Percentiles rank a stretch among this genome's conserved stretches.
Conservation (phyloP, 2,888 invertebrate genomes). For the Scelioninae gen. 1 region DNA sequence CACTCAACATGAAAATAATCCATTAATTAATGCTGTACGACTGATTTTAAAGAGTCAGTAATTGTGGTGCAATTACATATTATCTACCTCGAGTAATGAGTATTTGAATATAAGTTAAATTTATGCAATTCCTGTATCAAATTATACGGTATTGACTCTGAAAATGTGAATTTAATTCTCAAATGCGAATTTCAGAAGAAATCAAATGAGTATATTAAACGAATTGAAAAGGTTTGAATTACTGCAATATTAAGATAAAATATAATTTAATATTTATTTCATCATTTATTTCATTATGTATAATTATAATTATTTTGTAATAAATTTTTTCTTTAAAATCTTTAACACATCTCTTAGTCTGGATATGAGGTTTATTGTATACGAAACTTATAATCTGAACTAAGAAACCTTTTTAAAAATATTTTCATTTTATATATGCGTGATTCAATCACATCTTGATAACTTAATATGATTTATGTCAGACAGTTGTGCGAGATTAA, state of each 20-base stretch:
- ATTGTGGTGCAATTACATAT: conserved; percentile 22
- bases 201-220: not conserved
- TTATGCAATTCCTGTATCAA: conserved; percentile 1
- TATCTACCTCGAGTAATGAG: conserved; percentile 8
- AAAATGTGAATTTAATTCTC: not conserved
- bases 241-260: no score
- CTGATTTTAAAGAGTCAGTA: no score
- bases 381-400: no score
- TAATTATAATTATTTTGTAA: no score
- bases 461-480: conserved; percentile 23
- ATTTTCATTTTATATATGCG: no score
- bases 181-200: not conserved
- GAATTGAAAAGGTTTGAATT: no score
- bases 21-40: no score
- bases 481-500: conserved; percentile 12
- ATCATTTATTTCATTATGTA: no score
- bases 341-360: no score
- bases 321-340: no score
- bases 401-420: conserved; percentile 1
- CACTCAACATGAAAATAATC: no score
- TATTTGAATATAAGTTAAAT: conserved; percentile 14
- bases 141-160: not conserved
- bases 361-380: not conserved
- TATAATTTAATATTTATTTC: no score
- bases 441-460: conserved; percentile 21